Evolutionary conservation across 2,797 vertebrate species (phyloP).

Genomic region (Tragelaphus eurycerus): DNA sequence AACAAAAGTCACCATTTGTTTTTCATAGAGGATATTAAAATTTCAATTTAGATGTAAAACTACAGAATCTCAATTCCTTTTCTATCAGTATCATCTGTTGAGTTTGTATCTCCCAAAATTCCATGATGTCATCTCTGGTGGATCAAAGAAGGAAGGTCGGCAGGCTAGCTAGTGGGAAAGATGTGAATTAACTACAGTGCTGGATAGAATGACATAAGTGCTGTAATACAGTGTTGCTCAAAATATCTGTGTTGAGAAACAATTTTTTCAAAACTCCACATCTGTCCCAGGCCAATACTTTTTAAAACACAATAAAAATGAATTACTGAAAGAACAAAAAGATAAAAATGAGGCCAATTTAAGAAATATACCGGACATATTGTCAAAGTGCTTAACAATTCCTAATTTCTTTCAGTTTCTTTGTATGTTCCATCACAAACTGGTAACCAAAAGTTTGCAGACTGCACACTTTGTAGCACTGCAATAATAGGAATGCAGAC

Average conservation of each 20-base stretch:
- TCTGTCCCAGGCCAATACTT: background rate
- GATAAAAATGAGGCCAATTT: background rate
- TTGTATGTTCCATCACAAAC: background rate
- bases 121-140: background rate
- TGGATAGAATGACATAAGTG: background rate
- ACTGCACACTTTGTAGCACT: background rate
- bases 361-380: background rate
- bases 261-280: background rate
- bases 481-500: background rate
- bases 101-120: background rate
- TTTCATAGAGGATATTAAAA: slow-evolving; percentile 26
- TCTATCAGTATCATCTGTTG: background rate
- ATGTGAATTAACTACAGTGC: background rate
- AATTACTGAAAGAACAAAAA: background rate
- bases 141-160: background rate
- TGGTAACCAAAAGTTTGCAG: background rate
- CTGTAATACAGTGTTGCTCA: background rate
- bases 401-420: background rate
- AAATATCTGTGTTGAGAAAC: background rate
- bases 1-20: slow-evolving; percentile 33
- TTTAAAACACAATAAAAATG: slow-evolving; percentile 14
- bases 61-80: slow-evolving; percentile 14
- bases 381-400: background rate
- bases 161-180: background rate
- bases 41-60: slow-evolving; percentile 23